Evolutionary conservation across 2,888 invertebrate species (phyloP).

Genomic region (Pandemis cinnamomeana): DNA sequence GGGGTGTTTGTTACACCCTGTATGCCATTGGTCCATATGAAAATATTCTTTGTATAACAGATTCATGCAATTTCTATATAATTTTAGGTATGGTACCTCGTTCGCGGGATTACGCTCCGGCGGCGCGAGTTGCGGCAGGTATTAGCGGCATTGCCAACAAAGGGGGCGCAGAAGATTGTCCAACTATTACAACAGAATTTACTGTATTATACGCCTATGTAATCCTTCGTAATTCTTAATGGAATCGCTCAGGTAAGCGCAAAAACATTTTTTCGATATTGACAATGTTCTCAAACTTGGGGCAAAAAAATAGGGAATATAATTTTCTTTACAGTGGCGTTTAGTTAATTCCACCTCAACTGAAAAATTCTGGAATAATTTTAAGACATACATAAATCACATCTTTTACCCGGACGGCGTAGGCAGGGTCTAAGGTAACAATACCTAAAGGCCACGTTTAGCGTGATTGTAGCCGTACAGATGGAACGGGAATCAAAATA

Average conservation of each 20-base stretch:
- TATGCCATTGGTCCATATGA: background rate
- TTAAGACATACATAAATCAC: too few species aligned
- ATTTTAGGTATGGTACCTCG: background rate
- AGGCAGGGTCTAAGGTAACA: too few species aligned
- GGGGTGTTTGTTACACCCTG: too few species aligned
- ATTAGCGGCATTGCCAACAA: constrained; percentile 18
- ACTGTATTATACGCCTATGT: constrained; percentile 43
- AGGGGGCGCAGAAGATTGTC: constrained; percentile 24
- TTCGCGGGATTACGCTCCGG: background rate
- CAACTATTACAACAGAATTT: constrained; percentile 39
- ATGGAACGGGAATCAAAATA: too few species aligned
- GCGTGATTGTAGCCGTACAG: too few species aligned
- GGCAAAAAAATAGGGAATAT: background rate
- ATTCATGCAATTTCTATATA: constrained; percentile 6
- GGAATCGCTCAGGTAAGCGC: constrained; percentile 78
- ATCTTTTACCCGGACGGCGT: too few species aligned
- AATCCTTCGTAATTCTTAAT: constrained; percentile 78
- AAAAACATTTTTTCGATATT: constrained; percentile 69
- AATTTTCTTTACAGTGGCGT: too few species aligned
- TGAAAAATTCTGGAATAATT: too few species aligned
- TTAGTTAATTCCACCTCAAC: too few species aligned
- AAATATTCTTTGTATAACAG: background rate
- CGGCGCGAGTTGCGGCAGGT: constrained; percentile 7
- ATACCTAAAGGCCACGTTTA: too few species aligned
- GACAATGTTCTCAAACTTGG: constrained; percentile 59